Percentiles rank a stretch among this genome's conserved stretches.
These are phyloP conservation scores for Scarus forsteni DNA, from an alignment of 2,797 vertebrate genomes.

Conservation along the genomic window DNA sequence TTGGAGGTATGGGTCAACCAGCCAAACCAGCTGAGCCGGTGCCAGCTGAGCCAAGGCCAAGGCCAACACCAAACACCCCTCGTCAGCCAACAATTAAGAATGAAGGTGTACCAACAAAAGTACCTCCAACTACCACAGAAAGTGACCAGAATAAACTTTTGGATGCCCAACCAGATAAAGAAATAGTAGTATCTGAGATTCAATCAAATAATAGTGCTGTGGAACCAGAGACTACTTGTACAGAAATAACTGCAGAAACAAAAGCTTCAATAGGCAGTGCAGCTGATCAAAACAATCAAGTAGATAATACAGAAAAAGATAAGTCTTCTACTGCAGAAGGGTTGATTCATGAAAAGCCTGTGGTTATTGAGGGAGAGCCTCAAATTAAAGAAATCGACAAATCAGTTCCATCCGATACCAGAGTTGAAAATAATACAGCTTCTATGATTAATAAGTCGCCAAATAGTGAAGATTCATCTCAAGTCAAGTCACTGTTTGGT, in stretches of 20 bases:
- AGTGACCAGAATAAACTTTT: slow-evolving; percentile 21
- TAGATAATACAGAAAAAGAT: slow-evolving; percentile 46
- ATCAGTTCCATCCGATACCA: slow-evolving; percentile 41
- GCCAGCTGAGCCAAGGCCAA: slow-evolving; percentile 49
- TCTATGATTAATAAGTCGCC: slow-evolving; percentile 46
- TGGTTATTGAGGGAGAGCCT: slow-evolving; percentile 64
- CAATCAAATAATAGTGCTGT: slow-evolving; percentile 10
- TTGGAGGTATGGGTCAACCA: slow-evolving; percentile 84
- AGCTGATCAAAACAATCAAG: slow-evolving; percentile 29
- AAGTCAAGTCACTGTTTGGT: slow-evolving; percentile 79
- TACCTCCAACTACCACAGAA: slow-evolving; percentile 20
- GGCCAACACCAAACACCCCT: slow-evolving; percentile 28
- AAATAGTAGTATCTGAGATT: slow-evolving; percentile 37
- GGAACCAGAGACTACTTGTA: slow-evolving; percentile 20
- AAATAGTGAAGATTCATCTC: slow-evolving; percentile 64
- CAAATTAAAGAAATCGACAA: slow-evolving; percentile 57
- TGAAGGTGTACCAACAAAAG: slow-evolving; percentile 43
- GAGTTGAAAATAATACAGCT: slow-evolving; percentile 17
- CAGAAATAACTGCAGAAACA: slow-evolving; percentile 28
- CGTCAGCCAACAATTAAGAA: slow-evolving; percentile 53
- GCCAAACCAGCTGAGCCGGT: slow-evolving; percentile 65
- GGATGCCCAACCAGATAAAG: slow-evolving; percentile 22
- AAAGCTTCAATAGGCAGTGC: slow-evolving; percentile 17
- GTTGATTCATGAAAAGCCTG: slow-evolving; percentile 61
- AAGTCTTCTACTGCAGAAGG: slow-evolving; percentile 47